Evolutionary conservation across 2,113 vertebrate genomes (phyloP).

Genomic region (Tychaedon coryphoeus): DNA sequence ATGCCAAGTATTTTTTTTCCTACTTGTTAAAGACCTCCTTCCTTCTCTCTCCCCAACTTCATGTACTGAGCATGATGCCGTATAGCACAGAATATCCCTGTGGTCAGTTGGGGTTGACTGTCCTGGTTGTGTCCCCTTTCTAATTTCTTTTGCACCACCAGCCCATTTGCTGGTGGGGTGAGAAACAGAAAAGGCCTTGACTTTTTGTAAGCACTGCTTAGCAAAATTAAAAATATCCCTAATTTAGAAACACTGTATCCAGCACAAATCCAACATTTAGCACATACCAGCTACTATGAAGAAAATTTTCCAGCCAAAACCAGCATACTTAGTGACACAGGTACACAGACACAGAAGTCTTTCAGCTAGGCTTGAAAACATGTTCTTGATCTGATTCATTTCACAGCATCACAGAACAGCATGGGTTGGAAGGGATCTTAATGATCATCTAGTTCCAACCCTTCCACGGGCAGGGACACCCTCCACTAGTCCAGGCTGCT

Average conservation of each 20-base stretch:
- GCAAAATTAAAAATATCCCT: background rate
- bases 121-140: background rate
- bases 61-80: background rate
- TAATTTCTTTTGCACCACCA: background rate
- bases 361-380: background rate
- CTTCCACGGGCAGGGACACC: background rate
- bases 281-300: background rate
- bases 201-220: background rate
- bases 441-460: background rate
- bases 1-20: background rate
- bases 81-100: background rate
- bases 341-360: background rate
- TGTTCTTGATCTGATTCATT: background rate
- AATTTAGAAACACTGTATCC: background rate
- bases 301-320: background rate
- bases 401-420: background rate
- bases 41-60: background rate
- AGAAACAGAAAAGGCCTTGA: background rate
- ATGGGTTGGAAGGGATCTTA: background rate
- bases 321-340: background rate
- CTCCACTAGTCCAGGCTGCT: background rate
- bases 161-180: background rate
- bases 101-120: background rate
- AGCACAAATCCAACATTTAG: background rate
- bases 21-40: background rate